These are phyloP conservation scores for Gymnodraco acuticeps DNA, from an alignment of 2,797 vertebrate genomes.

Conservation along the genomic window DNA sequence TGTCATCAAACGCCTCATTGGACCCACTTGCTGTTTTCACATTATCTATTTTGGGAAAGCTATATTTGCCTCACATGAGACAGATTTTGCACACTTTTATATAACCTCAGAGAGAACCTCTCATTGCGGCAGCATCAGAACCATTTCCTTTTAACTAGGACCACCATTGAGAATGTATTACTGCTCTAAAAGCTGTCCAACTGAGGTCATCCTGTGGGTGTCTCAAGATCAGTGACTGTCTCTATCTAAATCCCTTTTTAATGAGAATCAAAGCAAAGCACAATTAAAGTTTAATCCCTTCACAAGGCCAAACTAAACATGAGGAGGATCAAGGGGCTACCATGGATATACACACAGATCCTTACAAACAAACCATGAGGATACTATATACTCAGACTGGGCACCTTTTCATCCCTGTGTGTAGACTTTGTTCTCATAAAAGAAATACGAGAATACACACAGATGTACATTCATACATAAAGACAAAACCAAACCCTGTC, in stretches of 20 bases:
- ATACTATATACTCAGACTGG: neutral
- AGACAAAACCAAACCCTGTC: neutral
- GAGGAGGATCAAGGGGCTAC: conserved; percentile 19
- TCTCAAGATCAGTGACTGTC: conserved; percentile 47
- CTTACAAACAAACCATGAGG: conserved; percentile 25
- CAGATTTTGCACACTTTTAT: neutral
- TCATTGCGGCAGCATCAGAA: neutral
- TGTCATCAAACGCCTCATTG: neutral
- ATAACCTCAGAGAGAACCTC: neutral
- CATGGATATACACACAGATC: neutral
- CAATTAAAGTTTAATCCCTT: conserved; percentile 26
- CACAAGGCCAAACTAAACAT: conserved; percentile 46
- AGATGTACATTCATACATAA: conserved; percentile 5
- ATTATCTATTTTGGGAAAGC: neutral
- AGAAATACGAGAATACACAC: conserved; percentile 17
- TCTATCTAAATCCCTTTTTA: conserved; percentile 64
- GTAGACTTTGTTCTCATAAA: neutral
- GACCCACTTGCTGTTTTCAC: neutral
- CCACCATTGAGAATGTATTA: neutral
- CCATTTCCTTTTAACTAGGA: conserved; percentile 3
- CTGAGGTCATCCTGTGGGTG: conserved; percentile 43
- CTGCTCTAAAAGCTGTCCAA: conserved; percentile 31
- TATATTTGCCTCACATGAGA: neutral
- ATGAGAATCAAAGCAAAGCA: conserved; percentile 57
- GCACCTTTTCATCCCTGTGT: neutral